Evolutionary conservation across 2,797 vertebrate species (phyloP).

Genomic region (Typhlichthys subterraneus): DNA sequence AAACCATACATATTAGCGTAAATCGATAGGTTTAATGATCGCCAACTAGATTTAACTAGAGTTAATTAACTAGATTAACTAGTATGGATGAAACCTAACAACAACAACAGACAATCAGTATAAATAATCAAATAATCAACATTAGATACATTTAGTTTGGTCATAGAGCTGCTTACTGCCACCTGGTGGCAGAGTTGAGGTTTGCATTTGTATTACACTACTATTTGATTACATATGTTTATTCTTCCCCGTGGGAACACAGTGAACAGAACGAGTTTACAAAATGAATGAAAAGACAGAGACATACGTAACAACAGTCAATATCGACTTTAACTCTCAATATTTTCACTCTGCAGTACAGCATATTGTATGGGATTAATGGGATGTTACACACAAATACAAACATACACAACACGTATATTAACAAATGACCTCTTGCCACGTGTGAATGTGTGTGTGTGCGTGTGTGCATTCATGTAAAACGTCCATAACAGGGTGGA

Average conservation of each 20-base stretch:
- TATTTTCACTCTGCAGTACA: conserved; percentile 38
- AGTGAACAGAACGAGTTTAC: conserved; percentile 48
- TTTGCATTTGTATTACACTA: conserved; percentile 8
- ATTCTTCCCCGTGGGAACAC: conserved; percentile 67
- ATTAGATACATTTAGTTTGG: neutral
- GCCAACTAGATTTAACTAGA: too few relatives aligned
- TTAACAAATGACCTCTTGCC: conserved; percentile 4
- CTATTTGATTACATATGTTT: conserved; percentile 65
- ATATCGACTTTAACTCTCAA: conserved; percentile 22
- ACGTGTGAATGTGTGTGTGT: conserved; percentile 9
- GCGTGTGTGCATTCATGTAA: conserved; percentile 29
- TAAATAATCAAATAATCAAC: neutral
- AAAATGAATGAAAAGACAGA: conserved; percentile 64
- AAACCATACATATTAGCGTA: too few relatives aligned
- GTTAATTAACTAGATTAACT: too few relatives aligned
- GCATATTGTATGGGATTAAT: conserved; percentile 16
- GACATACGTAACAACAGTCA: conserved; percentile 31
- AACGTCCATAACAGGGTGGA: conserved; percentile 34
- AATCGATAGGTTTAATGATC: too few relatives aligned
- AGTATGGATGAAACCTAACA: too few relatives aligned
- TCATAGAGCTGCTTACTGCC: conserved; percentile 47
- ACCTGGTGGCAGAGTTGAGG: conserved; percentile 41
- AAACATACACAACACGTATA: conserved; percentile 34
- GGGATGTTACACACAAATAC: conserved; percentile 34
- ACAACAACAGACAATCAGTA: too few relatives aligned